Conservation (phyloP, 2,113 vertebrate genomes). For the Nothocercus julius region DNA sequence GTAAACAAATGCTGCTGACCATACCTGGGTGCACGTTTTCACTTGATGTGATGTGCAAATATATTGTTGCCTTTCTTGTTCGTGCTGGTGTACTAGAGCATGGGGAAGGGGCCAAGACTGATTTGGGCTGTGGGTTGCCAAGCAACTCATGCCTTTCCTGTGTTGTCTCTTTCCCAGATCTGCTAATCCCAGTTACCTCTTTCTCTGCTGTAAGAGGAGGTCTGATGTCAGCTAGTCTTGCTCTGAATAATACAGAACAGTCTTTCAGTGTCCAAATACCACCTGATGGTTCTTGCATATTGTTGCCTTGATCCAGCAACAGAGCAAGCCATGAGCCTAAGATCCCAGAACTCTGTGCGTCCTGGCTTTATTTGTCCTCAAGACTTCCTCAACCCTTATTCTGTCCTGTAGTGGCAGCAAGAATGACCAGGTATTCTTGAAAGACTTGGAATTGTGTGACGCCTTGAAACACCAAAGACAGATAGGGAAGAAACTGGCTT, state of each 20-base stretch:
- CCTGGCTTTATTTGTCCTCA: neutral
- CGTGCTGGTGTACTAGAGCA: neutral
- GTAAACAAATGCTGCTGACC: neutral
- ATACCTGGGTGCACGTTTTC: neutral
- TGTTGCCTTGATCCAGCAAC: neutral
- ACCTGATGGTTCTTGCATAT: neutral
- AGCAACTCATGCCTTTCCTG: neutral
- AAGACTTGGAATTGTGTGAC: neutral
- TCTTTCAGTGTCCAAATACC: neutral
- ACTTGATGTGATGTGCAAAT: neutral
- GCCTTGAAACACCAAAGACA: neutral
- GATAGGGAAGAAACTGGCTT: neutral
- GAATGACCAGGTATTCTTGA: neutral
- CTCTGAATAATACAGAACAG: neutral
- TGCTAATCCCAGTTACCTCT: neutral
- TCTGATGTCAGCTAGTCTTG: neutral
- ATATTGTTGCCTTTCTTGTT: neutral
- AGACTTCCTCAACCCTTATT: neutral
- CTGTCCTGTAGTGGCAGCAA: neutral
- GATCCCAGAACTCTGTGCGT: fast-evolving
- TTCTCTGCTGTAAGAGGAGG: neutral
- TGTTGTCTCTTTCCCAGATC: neutral
- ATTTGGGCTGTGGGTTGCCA: neutral
- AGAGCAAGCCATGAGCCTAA: neutral
- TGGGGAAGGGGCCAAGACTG: neutral